Evolutionary conservation across 2,888 invertebrate species (phyloP).

Genomic region (Drosophila kuntzei): DNA sequence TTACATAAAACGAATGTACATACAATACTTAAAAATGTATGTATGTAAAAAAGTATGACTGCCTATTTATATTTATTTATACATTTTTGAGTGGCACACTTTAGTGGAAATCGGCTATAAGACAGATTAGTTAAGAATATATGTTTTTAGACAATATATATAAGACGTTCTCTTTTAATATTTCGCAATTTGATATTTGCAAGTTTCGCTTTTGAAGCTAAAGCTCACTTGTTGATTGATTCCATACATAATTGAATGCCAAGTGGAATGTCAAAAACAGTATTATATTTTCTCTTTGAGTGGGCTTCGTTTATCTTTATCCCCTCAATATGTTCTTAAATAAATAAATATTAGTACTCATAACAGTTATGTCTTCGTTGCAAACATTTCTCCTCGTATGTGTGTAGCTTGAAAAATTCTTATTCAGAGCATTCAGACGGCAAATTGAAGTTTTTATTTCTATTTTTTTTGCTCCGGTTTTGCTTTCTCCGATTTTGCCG

Average conservation of each 20-base stretch:
- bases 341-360: conserved; percentile 22
- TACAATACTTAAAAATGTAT: too few relatives aligned
- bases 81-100: too few relatives aligned
- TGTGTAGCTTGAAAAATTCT: conserved; percentile 22
- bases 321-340: conserved; percentile 17
- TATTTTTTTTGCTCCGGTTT: neutral
- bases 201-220: neutral
- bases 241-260: neutral
- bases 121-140: neutral
- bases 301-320: conserved; percentile 1
- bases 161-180: neutral
- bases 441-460: conserved; percentile 47
- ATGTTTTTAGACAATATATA: neutral
- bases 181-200: neutral
- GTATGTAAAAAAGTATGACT: too few relatives aligned
- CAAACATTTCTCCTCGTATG: conserved; percentile 4
- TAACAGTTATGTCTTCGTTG: neutral
- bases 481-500: conserved; percentile 13
- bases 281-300: conserved; percentile 4
- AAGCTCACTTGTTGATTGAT: conserved; percentile 11
- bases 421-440: conserved; percentile 48
- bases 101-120: neutral
- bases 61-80: too few relatives aligned
- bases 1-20: too few relatives aligned
- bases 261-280: conserved; percentile 4